These are phyloP conservation scores for Brachyistius frenatus DNA, from an alignment of 2,113 vertebrate genomes.

Conservation along the genomic window DNA sequence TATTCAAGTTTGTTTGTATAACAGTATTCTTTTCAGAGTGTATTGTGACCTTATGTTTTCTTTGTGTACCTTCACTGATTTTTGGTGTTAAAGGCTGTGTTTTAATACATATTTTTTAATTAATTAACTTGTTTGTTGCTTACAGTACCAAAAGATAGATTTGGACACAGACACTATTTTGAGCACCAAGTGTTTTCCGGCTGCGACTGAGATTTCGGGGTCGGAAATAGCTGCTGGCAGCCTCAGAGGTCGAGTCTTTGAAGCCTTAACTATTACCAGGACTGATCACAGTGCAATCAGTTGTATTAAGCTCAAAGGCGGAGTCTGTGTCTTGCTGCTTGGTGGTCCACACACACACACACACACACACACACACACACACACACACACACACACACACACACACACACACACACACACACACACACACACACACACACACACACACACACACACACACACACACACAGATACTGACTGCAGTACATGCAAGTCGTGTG, in stretches of 20 bases:
- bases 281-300: conserved; percentile 78
- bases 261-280: conserved; percentile 76
- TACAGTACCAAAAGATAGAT: background rate
- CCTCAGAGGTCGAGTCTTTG: conserved; percentile 67
- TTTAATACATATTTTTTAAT: background rate
- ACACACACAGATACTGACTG: background rate
- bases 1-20: no score
- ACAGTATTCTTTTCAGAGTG: no score
- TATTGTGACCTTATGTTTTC: no score
- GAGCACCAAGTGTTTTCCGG: conserved; percentile 40
- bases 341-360: conserved; percentile 66
- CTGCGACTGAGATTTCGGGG: conserved; percentile 45
- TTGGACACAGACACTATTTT: background rate
- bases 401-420: conserved; percentile 44
- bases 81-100: background rate
- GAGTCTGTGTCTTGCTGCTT: conserved; percentile 63
- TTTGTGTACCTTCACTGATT: background rate
- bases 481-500: no score
- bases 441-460: conserved; percentile 33
- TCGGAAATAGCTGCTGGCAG: conserved; percentile 74
- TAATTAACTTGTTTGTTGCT: background rate
- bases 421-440: conserved; percentile 29
- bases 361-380: conserved; percentile 29
- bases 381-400: conserved; percentile 33
- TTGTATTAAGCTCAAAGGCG: conserved; percentile 73